Evolutionary conservation across 1,140 invertebrate genomes (phyloP).

Genomic region (Euschistus heros): DNA sequence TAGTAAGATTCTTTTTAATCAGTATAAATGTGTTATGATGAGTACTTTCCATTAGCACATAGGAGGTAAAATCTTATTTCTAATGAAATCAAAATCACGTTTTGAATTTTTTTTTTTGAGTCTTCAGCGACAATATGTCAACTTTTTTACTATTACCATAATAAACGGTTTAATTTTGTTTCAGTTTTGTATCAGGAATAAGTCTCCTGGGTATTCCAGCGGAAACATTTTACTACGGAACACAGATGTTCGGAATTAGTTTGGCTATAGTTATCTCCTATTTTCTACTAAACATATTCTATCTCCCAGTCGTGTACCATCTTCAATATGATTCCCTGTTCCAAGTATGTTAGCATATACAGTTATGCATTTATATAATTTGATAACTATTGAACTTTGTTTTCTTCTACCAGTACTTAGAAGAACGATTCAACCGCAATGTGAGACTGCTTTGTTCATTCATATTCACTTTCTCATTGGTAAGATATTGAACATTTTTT

Average conservation of each 20-base stretch:
- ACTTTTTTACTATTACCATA: not conserved
- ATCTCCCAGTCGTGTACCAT: slow-evolving; percentile 8
- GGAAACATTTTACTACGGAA: slow-evolving; percentile 77
- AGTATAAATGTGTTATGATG: too few species aligned
- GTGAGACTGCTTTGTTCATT: slow-evolving; percentile 51
- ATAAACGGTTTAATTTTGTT: slow-evolving; percentile 8
- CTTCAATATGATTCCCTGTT: slow-evolving; percentile 18
- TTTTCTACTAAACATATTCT: not conserved
- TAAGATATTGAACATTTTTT: slow-evolving; percentile 28
- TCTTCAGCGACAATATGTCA: too few species aligned
- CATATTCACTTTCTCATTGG: slow-evolving; percentile 48
- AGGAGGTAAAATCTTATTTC: too few species aligned
- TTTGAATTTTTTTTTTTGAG: too few species aligned
- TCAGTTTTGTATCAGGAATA: slow-evolving; percentile 77
- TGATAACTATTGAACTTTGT: not conserved
- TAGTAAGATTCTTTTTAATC: too few species aligned
- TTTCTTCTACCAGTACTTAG: slow-evolving; percentile 51
- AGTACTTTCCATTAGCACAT: too few species aligned
- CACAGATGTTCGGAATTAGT: slow-evolving; percentile 43
- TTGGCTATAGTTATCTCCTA: not conserved
- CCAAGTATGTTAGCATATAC: slow-evolving; percentile 3
- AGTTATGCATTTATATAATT: not conserved
- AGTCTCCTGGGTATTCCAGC: slow-evolving; percentile 78
- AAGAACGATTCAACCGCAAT: slow-evolving; percentile 50
- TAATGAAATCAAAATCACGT: too few species aligned